These are phyloP conservation scores for Solea senegalensis DNA, from an alignment of 2,113 vertebrate species.

Conservation along the genomic window DNA sequence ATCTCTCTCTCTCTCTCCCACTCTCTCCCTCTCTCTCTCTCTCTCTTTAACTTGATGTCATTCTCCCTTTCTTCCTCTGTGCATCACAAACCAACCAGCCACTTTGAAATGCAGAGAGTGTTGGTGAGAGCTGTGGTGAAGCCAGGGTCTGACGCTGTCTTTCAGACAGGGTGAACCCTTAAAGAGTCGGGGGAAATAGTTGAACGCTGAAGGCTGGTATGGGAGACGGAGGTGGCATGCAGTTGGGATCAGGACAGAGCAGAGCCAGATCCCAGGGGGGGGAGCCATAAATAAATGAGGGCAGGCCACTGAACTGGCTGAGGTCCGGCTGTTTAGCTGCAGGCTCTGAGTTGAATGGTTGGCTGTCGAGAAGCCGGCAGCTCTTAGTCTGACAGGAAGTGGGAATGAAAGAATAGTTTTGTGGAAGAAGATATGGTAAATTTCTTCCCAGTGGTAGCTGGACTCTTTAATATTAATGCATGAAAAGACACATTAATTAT, in stretches of 20 bases:
- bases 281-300: conserved; percentile 63
- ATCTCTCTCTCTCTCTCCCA: conserved; percentile 5
- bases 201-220: conserved; percentile 19
- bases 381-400: conserved; percentile 20
- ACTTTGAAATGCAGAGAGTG: conserved; percentile 72
- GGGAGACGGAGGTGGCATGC: conserved; percentile 16
- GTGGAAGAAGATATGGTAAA: neutral
- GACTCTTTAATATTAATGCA: conserved; percentile 45
- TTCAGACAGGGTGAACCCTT: conserved; percentile 68
- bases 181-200: conserved; percentile 54
- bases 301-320: conserved; percentile 33
- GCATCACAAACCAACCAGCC: conserved; percentile 20
- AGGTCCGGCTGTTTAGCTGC: conserved; percentile 36
- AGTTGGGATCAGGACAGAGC: conserved; percentile 45
- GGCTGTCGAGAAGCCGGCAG: neutral
- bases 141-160: conserved; percentile 58
- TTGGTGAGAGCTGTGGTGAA: conserved; percentile 44
- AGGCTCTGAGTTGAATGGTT: conserved; percentile 9
- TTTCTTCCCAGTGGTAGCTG: neutral
- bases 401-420: conserved; percentile 5
- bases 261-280: conserved; percentile 35
- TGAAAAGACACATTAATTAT: conserved; percentile 26
- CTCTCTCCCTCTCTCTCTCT: conserved; percentile 11
- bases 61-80: conserved; percentile 9
- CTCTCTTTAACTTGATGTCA: neutral